phyloP scores from a whole-genome alignment of 1,140 invertebrate species.

The Monomorium pharaonis region DNA sequence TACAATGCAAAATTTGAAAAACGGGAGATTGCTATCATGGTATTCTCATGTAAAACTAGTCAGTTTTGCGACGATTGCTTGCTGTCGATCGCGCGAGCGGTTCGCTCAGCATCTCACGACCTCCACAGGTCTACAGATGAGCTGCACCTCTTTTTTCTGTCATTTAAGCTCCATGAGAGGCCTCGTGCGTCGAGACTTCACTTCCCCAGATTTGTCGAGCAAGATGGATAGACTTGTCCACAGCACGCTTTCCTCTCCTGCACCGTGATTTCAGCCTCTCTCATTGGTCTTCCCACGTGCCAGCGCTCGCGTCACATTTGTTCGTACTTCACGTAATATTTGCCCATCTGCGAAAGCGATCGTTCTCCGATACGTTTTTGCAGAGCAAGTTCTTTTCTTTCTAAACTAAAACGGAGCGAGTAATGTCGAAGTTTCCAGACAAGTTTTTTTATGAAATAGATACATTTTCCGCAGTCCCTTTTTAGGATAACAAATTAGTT shows the following conservation, averaged over 20 bases:
- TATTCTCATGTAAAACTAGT: neutral
- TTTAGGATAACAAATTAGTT: conserved; percentile 2
- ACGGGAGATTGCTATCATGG: neutral
- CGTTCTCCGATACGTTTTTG: conserved; percentile 26
- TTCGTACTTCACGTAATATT: conserved; percentile 13
- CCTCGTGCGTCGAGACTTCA: conserved; percentile 21
- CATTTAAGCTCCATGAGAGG: conserved; percentile 43
- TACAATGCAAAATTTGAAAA: neutral
- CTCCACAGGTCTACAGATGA: conserved; percentile 27
- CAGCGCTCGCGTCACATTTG: conserved; percentile 30
- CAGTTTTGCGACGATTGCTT: neutral
- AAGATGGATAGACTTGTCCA: conserved; percentile 70
- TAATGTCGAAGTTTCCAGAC: neutral
- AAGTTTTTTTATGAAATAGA: neutral
- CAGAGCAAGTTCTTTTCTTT: neutral
- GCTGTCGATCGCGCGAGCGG: conserved; percentile 6
- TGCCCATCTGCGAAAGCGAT: conserved; percentile 11
- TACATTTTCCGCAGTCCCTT: neutral
- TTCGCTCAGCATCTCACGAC: conserved; percentile 30
- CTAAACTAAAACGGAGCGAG: neutral
- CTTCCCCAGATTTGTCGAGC: conserved; percentile 64
- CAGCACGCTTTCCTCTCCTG: conserved; percentile 48
- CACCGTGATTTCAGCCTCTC: neutral
- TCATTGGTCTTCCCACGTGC: conserved; percentile 16
- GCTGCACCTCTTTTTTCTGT: neutral